Base-by-base conservation (phyloP, 2,888 invertebrate genomes). In the Agrilus biguttatus region DNA sequence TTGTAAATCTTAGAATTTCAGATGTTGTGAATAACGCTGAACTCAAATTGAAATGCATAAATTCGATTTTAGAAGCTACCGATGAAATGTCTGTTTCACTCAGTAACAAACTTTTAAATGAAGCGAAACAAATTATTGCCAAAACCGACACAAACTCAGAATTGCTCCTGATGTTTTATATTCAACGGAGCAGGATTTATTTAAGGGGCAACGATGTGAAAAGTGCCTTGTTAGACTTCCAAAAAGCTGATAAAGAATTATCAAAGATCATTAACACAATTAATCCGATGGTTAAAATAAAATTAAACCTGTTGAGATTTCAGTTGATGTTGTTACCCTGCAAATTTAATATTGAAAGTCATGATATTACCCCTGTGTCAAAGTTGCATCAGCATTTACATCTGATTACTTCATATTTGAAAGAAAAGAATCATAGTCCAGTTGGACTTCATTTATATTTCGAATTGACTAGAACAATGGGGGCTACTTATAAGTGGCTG, bases 401-500 rank as follows among this genome's bases (percentile, higher is more conserved):
- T 7, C 32, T 21, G 3, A 46, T 45, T 10, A 39, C 33, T 14
- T 37, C 10, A 14, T 46, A 40, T 14, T 40, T 43, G 17, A 49
- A 43, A 40, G 34, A 35, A 1, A 14, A 37, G 37, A 46, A 47
- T 46, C 40, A 45, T 42, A 33, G 13, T 38, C 14, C 14, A 17
- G n/a, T 14, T 44, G 12, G 37, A n/a, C 23, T 21, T 33, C 28
- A 28, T 8, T 28, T 10, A 28, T 28, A 28, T 12, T 53, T 60
- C 21, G 55, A 61, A 43, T 48, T 55, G n/a, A 51, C 47, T 21
- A 49, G 52, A n/a, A 49, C 49, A 37, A 44, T 59, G 8, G 48
- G 50, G 1, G 50, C 55, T 32, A 45, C 52, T 4, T 54, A 58
- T 39, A 45, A 52, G 41, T 50, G 51, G 41, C 46, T 59, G 48